These are phyloP conservation scores for Atherix ibis DNA, from an alignment of 2,888 invertebrate species.

Conservation along the genomic window DNA sequence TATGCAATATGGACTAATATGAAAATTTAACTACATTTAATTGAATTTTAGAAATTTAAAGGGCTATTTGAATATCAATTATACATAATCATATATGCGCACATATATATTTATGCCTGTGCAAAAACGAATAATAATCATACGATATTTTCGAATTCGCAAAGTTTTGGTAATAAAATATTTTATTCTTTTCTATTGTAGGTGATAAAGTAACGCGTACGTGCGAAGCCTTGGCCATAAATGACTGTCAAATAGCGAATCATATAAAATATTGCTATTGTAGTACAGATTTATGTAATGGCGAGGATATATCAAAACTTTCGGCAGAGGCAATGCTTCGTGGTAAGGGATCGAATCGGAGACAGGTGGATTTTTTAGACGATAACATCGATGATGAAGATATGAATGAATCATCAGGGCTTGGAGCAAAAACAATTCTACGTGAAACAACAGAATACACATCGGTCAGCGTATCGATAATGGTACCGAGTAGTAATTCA, in stretches of 20 bases:
- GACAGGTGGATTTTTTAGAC: not conserved
- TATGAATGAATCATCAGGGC: conserved; percentile 9
- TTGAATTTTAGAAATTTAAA: not conserved
- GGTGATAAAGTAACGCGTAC: conserved; percentile 12
- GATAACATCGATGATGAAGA: conserved; percentile 10
- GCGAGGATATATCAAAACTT: conserved; percentile 5
- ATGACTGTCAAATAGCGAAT: conserved; percentile 14
- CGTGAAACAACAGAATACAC: too few species aligned
- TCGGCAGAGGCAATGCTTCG: not conserved
- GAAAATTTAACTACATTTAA: not conserved
- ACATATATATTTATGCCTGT: too few species aligned
- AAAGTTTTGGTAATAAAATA: not conserved
- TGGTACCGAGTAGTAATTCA: too few species aligned
- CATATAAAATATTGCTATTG: conserved; percentile 14
- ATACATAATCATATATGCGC: too few species aligned
- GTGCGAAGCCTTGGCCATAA: conserved; percentile 10
- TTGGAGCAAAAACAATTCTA: too few species aligned
- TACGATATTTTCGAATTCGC: not conserved
- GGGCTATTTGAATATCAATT: not conserved
- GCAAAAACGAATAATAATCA: too few species aligned
- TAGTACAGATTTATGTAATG: conserved; percentile 12
- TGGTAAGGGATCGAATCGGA: not conserved
- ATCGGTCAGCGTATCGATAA: too few species aligned
- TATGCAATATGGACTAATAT: not conserved
- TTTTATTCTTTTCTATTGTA: conserved; percentile 4